Base-by-base conservation (phyloP, 2,113 vertebrate species). In the Sinocyclocheilus maitianheensis region DNA sequence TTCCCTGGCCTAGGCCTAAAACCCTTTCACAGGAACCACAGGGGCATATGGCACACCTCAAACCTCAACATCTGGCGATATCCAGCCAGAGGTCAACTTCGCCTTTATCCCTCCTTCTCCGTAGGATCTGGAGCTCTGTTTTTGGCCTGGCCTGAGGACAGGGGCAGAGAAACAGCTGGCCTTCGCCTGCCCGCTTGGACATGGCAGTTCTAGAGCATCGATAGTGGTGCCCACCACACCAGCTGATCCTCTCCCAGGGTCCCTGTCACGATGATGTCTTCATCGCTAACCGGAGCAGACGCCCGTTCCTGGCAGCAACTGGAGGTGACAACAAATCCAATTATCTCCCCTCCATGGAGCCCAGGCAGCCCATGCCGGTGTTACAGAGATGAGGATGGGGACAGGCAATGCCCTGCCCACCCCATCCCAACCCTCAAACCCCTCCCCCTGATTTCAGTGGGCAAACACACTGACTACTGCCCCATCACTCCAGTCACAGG, bases 281-380 rank as follows among this genome's bases (percentile, higher is more conserved):
- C 97, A 99, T 99, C 96, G 95, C 96, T 99, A 98, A 99, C 95
- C 96, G 93, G 96, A 97, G 96, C 96, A 96, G 97, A 99, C 98
- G 95, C 96, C 94, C 94, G 96, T 95, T 96, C 96, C 96, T 97
- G 96, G 96, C 97, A 97, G 97, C 97, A 96, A 97, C 95, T 90
- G 95, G 96, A 99, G 97, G 97, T 98, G 97, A 99, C 97, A 98
- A 97, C 96, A 98, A 99, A 99, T 99, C 97, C 97, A 99, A 99
- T 99, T 98, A 99, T 96, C 97, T 96, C 95, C 97, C 95, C 97
- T 95, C 96, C 96, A 98, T 94, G 97, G 96, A 92, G 95, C 96
- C 96, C 94, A 94, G 90, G 90, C 92, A 90, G 91, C 90, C 90
- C 81, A 87, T 86, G 87, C 86, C 85, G 67, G 86, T 90, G 79